Evolutionary conservation across 2,888 invertebrate species (phyloP).

Genomic region (Dynastes hyllus): DNA sequence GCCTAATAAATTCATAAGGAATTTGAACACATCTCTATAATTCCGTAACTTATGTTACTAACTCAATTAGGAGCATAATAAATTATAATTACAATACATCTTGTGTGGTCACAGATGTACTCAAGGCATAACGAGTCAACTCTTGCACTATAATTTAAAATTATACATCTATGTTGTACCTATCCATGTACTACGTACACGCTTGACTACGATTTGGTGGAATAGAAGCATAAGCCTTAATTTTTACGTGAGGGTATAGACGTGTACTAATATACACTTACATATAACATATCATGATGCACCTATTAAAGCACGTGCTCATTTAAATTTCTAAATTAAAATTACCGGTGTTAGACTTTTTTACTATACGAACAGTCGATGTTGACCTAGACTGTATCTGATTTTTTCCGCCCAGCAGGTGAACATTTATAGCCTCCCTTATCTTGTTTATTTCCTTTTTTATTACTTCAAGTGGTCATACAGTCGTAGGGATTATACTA

Average conservation of each 20-base stretch:
- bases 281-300: conserved; percentile 14
- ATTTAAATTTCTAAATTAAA: conserved; percentile 65
- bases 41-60: conserved; percentile 4
- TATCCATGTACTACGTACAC: neutral
- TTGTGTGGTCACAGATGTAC: conserved; percentile 44
- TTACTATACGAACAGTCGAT: conserved; percentile 51
- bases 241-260: neutral
- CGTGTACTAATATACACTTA: neutral
- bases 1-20: neutral
- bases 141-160: conserved; percentile 39
- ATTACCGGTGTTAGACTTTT: conserved; percentile 61
- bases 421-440: conserved; percentile 50
- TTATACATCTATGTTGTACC: conserved; percentile 28
- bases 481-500: conserved; percentile 2
- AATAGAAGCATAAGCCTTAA: conserved; percentile 12
- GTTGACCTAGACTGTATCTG: conserved; percentile 61
- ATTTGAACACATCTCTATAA: neutral
- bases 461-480: conserved; percentile 32
- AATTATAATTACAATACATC: conserved; percentile 31
- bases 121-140: conserved; percentile 20
- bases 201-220: conserved; percentile 26
- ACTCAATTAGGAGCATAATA: conserved; percentile 34
- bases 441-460: conserved; percentile 38
- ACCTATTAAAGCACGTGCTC: conserved; percentile 60
- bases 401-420: conserved; percentile 60